A percentile compares a stretch with the other conserved stretches of the same genome.
These are phyloP conservation scores for Phalacrocorax carbo DNA, from an alignment of 2,113 vertebrate genomes.

Conservation along the genomic window DNA sequence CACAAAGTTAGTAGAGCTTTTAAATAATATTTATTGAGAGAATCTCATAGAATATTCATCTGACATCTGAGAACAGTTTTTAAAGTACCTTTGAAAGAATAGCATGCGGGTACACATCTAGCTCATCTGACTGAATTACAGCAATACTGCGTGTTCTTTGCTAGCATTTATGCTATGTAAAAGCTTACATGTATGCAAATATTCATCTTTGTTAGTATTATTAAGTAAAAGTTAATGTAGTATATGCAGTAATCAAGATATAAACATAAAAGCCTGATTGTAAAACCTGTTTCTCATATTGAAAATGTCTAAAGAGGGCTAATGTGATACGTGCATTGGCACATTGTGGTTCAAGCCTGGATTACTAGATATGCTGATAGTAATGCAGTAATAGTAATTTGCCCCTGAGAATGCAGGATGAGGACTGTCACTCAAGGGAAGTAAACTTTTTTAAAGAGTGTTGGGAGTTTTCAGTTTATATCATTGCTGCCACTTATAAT, in stretches of 20 bases:
- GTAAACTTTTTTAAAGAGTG: neutral
- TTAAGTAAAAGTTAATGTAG: neutral
- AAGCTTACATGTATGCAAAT: neutral
- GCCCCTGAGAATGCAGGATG: neutral
- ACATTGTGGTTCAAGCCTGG: neutral
- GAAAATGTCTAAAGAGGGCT: neutral
- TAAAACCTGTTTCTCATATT: neutral
- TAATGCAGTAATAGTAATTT: neutral
- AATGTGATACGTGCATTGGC: neutral
- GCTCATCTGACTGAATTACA: slow-evolving; percentile 14
- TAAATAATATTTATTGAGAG: slow-evolving; percentile 22
- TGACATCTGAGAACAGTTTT: neutral
- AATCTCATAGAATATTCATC: neutral
- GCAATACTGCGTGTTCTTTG: neutral
- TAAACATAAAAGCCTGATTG: accelerated
- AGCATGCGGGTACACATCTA: neutral
- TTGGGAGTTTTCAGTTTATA: neutral
- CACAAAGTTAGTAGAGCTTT: slow-evolving; percentile 15
- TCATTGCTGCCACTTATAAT: neutral
- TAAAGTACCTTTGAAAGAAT: neutral
- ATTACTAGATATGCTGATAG: neutral
- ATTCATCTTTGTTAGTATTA: neutral
- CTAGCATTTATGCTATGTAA: neutral
- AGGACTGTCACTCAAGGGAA: neutral
- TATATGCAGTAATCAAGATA: neutral